Conservation (phyloP, 2,888 invertebrate species). For the Coelopa pilipes region DNA sequence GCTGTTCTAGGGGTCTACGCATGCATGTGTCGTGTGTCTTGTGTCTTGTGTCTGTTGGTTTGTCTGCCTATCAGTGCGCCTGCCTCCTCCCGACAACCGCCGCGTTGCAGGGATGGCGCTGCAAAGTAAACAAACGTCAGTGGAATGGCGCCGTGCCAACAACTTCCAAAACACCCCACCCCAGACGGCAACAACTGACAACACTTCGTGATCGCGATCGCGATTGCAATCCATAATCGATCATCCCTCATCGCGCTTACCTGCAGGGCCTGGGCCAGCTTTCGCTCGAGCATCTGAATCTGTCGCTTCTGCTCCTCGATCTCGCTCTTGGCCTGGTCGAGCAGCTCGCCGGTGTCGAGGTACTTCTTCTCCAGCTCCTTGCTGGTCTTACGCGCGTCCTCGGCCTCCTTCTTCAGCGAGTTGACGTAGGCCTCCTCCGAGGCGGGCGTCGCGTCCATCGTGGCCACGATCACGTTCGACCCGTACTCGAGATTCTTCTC, state of each 20-base stretch:
- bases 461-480: slow-evolving; percentile 61
- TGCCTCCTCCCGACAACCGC: neutral
- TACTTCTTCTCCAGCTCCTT: slow-evolving; percentile 85
- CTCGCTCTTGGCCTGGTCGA: slow-evolving; percentile 79
- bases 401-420: slow-evolving; percentile 78
- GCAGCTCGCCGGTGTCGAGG: slow-evolving; percentile 78
- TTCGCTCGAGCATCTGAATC: slow-evolving; percentile 81
- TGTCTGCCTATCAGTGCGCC: too few relatives aligned
- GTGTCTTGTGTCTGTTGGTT: neutral
- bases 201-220: neutral
- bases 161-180: neutral
- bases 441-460: slow-evolving; percentile 59
- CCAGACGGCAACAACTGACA: neutral
- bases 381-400: slow-evolving; percentile 80
- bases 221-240: too few relatives aligned
- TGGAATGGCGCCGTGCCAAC: too few relatives aligned
- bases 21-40: neutral
- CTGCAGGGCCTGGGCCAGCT: slow-evolving; percentile 75
- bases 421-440: slow-evolving; percentile 76
- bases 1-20: too few relatives aligned
- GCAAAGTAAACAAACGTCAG: neutral
- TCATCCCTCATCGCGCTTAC: slow-evolving; percentile 63
- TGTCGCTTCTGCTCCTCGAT: slow-evolving; percentile 83
- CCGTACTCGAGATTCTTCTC: slow-evolving; percentile 61
- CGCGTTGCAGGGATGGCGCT: neutral